phyloP scores from a whole-genome alignment of 2,888 invertebrate genomes.

The Mamestra brassicae region DNA sequence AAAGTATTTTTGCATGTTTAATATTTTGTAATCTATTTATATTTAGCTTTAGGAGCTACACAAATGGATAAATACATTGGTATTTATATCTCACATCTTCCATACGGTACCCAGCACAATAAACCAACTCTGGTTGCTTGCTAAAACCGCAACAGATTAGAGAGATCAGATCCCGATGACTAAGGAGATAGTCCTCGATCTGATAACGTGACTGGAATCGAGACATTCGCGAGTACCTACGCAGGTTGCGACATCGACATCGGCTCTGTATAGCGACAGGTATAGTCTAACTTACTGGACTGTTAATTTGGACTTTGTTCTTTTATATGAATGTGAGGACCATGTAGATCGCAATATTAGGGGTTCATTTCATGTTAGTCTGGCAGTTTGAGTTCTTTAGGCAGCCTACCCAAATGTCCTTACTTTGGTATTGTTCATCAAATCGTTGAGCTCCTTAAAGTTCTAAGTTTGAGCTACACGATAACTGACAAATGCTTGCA shows the following conservation, averaged over 20 bases:
- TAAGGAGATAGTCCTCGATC: constrained; percentile 22
- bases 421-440: too few species aligned
- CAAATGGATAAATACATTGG: background rate
- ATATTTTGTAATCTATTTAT: too few species aligned
- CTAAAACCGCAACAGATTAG: constrained; percentile 19
- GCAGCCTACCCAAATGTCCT: too few species aligned
- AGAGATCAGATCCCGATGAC: constrained; percentile 38
- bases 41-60: background rate
- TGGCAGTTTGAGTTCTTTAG: too few species aligned
- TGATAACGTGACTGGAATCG: constrained; percentile 17
- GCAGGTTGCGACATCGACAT: constrained; percentile 26
- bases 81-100: background rate
- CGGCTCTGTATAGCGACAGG: background rate
- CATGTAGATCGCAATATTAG: too few species aligned
- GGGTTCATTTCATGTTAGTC: too few species aligned
- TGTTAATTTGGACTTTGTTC: background rate
- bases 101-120: background rate
- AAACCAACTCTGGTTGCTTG: constrained; percentile 1
- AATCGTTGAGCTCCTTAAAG: too few species aligned
- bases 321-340: too few species aligned
- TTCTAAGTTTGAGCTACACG: too few species aligned
- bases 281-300: background rate
- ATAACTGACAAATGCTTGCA: too few species aligned
- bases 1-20: too few species aligned
- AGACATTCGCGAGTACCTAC: constrained; percentile 10